Conservation (phyloP, 2,888 invertebrate species). For the Xanthorhoe spadicearia region DNA sequence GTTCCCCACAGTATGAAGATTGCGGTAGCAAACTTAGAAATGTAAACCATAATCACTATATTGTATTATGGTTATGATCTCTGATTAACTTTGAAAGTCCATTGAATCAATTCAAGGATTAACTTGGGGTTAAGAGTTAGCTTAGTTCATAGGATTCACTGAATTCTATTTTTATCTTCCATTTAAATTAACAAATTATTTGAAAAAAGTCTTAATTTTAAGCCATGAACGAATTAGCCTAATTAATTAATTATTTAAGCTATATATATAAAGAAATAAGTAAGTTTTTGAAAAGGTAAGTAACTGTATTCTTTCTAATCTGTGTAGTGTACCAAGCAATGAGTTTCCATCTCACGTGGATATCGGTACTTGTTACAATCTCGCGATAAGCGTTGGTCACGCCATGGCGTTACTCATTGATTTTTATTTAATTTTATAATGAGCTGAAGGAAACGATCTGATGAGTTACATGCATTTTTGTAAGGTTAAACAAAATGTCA, state of each 20-base stretch:
- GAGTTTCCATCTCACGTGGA: constrained; percentile 23
- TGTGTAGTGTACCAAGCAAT: constrained; percentile 8
- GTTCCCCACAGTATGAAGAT: not conserved
- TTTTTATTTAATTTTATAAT: not conserved
- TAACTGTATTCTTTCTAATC: not conserved
- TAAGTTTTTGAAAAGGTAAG: not conserved
- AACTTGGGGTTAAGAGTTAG: too few species aligned
- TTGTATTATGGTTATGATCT: too few species aligned
- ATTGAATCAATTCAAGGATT: too few species aligned
- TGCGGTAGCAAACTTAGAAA: not conserved
- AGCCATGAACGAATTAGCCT: too few species aligned
- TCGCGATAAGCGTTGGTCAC: constrained; percentile 30
- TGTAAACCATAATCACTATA: not conserved
- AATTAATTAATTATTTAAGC: too few species aligned
- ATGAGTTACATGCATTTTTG: not conserved
- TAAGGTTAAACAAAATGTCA: not conserved
- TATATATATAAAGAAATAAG: too few species aligned
- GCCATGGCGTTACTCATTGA: constrained; percentile 1
- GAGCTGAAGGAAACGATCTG: not conserved
- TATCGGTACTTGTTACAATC: constrained; percentile 24
- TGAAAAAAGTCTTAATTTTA: too few species aligned
- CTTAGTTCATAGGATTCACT: too few species aligned
- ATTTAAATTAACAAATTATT: too few species aligned
- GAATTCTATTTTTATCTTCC: too few species aligned
- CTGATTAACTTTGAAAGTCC: too few species aligned